These are phyloP conservation scores for Nephrotoma flavescens DNA, from an alignment of 2,888 invertebrate species.

Conservation along the genomic window DNA sequence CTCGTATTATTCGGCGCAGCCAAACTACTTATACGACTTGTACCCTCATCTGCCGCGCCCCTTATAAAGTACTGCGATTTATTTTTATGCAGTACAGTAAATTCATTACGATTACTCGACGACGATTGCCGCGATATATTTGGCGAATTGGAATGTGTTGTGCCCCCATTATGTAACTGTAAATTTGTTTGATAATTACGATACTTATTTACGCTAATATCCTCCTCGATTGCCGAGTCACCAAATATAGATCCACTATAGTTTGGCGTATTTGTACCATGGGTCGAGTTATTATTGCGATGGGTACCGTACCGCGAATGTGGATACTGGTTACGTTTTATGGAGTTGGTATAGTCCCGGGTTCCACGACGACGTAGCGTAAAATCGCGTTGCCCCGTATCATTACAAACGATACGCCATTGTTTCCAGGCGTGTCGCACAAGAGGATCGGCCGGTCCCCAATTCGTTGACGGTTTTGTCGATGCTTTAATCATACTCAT, in stretches of 20 bases:
- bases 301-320: slow-evolving; percentile 12
- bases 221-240: slow-evolving; percentile 33
- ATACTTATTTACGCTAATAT: slow-evolving; percentile 32
- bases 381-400: slow-evolving; percentile 30
- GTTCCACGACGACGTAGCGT: slow-evolving; percentile 30
- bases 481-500: slow-evolving; percentile 33
- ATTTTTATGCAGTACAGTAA: background rate
- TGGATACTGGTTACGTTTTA: slow-evolving; percentile 31
- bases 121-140: background rate
- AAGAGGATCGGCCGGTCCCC: slow-evolving; percentile 33
- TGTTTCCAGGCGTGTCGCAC: slow-evolving; percentile 33
- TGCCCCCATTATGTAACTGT: background rate
- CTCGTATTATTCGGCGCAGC: slow-evolving; percentile 20
- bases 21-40: background rate
- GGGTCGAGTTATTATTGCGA: slow-evolving; percentile 28
- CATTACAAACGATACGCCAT: slow-evolving; percentile 32
- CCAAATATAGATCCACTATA: slow-evolving; percentile 33
- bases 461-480: slow-evolving; percentile 32
- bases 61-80: slow-evolving; percentile 10
- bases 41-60: slow-evolving; percentile 10
- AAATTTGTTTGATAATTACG: slow-evolving; percentile 20
- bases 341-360: slow-evolving; percentile 32
- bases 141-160: background rate
- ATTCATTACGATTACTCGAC: background rate
- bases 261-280: slow-evolving; percentile 31